phyloP scores from a whole-genome alignment of 64 coral and sea anemone genomes.

The Dendrophyllia cribrosa region DNA sequence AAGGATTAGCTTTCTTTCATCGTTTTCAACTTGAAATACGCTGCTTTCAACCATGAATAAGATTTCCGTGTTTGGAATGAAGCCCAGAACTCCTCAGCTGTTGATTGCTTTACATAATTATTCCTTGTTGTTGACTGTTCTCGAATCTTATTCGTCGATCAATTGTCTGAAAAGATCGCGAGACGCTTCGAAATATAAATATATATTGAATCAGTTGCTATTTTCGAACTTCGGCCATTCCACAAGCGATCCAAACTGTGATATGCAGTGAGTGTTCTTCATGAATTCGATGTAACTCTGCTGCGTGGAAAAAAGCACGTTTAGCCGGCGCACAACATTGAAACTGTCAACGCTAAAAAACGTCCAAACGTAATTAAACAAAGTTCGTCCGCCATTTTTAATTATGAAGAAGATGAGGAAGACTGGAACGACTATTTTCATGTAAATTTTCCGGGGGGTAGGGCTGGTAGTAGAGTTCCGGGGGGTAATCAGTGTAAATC shows the following conservation, averaged over 20 bases:
- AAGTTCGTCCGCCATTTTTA: slow-evolving; percentile 14
- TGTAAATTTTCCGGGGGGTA: not conserved
- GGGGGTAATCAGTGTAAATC: no score
- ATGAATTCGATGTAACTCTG: not conserved
- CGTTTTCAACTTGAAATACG: not conserved
- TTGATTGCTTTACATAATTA: not conserved
- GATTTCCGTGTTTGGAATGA: not conserved
- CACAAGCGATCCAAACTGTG: not conserved
- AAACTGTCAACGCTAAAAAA: no score
- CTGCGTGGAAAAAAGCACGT: not conserved
- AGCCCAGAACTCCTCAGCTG: not conserved
- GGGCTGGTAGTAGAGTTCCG: not conserved
- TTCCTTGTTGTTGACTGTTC: not conserved
- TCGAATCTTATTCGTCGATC: slow-evolving; percentile 4
- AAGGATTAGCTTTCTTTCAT: not conserved
- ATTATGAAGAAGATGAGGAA: not conserved
- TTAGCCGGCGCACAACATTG: not conserved
- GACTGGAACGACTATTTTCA: not conserved
- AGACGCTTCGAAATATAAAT: no score
- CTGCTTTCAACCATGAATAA: not conserved
- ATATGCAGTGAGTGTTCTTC: not conserved
- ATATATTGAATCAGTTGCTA: slow-evolving; percentile 41
- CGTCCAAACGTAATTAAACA: no score
- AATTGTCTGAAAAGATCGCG: not conserved
- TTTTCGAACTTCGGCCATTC: not conserved